phyloP scores from a whole-genome alignment of 1,140 invertebrate species.

The Globodera ellingtonae region DNA sequence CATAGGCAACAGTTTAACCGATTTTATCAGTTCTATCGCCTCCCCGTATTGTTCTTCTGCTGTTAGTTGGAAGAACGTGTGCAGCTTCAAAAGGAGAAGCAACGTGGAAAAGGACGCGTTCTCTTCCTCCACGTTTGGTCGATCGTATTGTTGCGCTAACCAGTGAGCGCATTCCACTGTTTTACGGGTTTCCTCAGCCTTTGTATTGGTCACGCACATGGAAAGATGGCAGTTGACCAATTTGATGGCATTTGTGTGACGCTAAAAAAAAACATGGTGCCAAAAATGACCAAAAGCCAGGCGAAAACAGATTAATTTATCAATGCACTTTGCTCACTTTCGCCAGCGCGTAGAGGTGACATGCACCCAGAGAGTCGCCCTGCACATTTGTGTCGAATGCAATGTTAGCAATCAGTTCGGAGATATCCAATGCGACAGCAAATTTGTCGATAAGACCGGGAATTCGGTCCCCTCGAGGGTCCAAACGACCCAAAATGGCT shows the following conservation, averaged over 20 bases:
- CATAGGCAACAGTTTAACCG: slow-evolving; percentile 44
- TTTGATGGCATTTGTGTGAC: slow-evolving; percentile 44
- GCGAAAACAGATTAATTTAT: not conserved
- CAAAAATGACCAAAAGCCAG: not conserved
- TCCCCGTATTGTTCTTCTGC: slow-evolving; percentile 31
- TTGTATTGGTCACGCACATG: slow-evolving; percentile 19
- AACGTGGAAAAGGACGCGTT: slow-evolving; percentile 31
- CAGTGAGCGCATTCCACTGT: slow-evolving; percentile 43
- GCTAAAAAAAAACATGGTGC: slow-evolving; percentile 33
- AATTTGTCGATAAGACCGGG: slow-evolving; percentile 56
- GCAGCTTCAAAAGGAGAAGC: slow-evolving; percentile 31
- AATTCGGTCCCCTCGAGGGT: slow-evolving; percentile 37
- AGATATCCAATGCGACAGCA: slow-evolving; percentile 29
- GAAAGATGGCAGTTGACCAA: slow-evolving; percentile 32
- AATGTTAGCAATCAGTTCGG: slow-evolving; percentile 46
- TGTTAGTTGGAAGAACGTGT: slow-evolving; percentile 37
- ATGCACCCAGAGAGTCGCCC: slow-evolving; percentile 45
- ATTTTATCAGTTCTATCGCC: slow-evolving; percentile 42
- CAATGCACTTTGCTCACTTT: slow-evolving; percentile 21
- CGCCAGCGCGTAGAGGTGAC: slow-evolving; percentile 41
- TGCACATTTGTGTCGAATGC: slow-evolving; percentile 41
- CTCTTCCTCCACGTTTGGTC: slow-evolving; percentile 25
- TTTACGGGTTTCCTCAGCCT: slow-evolving; percentile 1
- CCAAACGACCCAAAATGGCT: slow-evolving; percentile 48
- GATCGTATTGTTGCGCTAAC: slow-evolving; percentile 38